These are phyloP conservation scores for Matsumyia berberina DNA, from an alignment of 2,888 invertebrate species.

Conservation along the genomic window DNA sequence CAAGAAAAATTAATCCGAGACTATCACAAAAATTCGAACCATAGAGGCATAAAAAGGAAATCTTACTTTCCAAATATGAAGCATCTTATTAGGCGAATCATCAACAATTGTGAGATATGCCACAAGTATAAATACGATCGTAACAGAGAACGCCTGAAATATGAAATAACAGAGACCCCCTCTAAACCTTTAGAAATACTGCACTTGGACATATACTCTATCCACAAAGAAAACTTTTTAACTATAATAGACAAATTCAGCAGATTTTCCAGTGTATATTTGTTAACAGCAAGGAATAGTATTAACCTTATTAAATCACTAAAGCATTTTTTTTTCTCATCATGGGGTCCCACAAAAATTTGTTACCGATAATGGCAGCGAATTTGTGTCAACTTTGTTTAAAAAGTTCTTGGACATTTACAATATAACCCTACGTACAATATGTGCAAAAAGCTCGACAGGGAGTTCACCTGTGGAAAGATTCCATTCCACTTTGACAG, in stretches of 20 bases:
- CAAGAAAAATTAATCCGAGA: slow-evolving; percentile 18
- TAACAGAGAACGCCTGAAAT: slow-evolving; percentile 28
- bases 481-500: slow-evolving; percentile 67
- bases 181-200: slow-evolving; percentile 36
- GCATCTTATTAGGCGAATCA: slow-evolving; percentile 16
- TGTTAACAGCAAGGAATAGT: slow-evolving; percentile 42
- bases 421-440: slow-evolving; percentile 33
- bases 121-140: slow-evolving; percentile 46
- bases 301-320: slow-evolving; percentile 47
- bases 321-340: slow-evolving; percentile 49
- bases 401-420: slow-evolving; percentile 39
- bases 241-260: slow-evolving; percentile 65
- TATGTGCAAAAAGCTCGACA: slow-evolving; percentile 51
- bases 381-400: slow-evolving; percentile 49
- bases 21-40: slow-evolving; percentile 15
- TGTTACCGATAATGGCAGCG: slow-evolving; percentile 39
- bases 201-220: slow-evolving; percentile 45
- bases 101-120: neutral
- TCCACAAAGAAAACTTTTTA: slow-evolving; percentile 47
- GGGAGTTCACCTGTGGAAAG: slow-evolving; percentile 65
- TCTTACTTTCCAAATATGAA: slow-evolving; percentile 59
- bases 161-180: slow-evolving; percentile 47
- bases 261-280: slow-evolving; percentile 47
- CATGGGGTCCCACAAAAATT: slow-evolving; percentile 44
- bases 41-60: slow-evolving; percentile 45